These are phyloP conservation scores for Carterocephalus palaemon DNA, from an alignment of 2,888 invertebrate genomes.

Conservation along the genomic window DNA sequence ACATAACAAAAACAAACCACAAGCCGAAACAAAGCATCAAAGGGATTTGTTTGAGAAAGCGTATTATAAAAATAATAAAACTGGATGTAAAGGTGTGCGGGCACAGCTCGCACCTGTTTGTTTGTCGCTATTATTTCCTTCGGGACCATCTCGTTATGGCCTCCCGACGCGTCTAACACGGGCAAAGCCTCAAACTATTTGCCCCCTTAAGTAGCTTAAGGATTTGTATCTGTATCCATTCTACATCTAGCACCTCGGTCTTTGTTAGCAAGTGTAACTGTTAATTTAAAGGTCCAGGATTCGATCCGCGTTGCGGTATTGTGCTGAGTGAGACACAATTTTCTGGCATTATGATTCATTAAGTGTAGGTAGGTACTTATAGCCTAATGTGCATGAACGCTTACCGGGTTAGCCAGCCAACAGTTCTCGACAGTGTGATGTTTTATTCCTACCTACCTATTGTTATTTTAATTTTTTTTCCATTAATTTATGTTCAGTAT, in stretches of 20 bases:
- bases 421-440: no score
- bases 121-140: conserved; percentile 60
- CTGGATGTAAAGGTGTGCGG: conserved; percentile 38
- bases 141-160: conserved; percentile 53
- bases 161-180: conserved; percentile 56
- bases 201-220: conserved; percentile 58
- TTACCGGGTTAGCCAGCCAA: conserved; percentile 8
- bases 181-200: no score
- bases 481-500: no score
- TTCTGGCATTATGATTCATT: conserved; percentile 3
- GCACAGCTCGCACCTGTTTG: conserved; percentile 36
- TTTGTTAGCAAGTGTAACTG: no score
- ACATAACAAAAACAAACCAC: conserved; percentile 4
- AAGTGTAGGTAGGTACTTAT: not conserved
- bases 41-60: conserved; percentile 39
- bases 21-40: conserved; percentile 20
- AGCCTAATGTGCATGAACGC: conserved; percentile 21
- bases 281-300: conserved; percentile 49
- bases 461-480: no score
- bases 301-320: conserved; percentile 48
- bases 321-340: conserved; percentile 55
- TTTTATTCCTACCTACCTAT: no score
- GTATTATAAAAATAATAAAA: conserved; percentile 60
- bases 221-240: conserved; percentile 50
- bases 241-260: no score